A percentile compares a stretch with the other conserved stretches of the same genome.
Conservation (phyloP, 2,113 vertebrate species). For the Albula glossodonta region DNA sequence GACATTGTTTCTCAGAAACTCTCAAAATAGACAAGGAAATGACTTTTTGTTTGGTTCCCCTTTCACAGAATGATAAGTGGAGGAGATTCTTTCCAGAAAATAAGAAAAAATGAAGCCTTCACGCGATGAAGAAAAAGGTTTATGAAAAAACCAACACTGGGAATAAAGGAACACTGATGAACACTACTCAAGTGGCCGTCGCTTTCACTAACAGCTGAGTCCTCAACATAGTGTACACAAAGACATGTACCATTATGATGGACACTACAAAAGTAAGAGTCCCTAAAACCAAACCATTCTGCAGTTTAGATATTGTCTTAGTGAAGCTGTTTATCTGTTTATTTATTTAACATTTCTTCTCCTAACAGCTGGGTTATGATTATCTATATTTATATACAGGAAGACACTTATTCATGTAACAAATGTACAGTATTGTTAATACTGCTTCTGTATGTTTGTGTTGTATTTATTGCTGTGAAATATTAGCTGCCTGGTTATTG, state of each 20-base stretch:
- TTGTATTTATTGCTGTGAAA: neutral
- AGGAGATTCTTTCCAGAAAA: conserved; percentile 62
- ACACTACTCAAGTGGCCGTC: neutral
- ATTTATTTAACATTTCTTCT: neutral
- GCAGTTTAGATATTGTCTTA: neutral
- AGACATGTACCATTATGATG: neutral
- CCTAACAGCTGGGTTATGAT: neutral
- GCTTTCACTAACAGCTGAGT: neutral
- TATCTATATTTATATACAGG: neutral
- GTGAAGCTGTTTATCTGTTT: neutral
- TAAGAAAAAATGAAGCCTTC: conserved; percentile 12
- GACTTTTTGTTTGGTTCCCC: conserved; percentile 5
- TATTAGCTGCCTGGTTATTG: neutral
- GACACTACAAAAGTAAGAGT: neutral
- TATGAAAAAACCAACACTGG: neutral
- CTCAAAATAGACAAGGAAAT: conserved; percentile 19
- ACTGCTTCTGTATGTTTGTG: neutral
- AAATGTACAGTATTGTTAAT: neutral
- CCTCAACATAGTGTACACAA: neutral
- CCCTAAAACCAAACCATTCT: neutral
- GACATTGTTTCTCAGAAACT: neutral
- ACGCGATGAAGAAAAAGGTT: neutral
- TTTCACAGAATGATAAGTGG: conserved; percentile 74
- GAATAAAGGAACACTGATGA: neutral
- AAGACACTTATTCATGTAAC: neutral